Evolutionary conservation across 2,888 invertebrate species (phyloP).

Genomic region (Anagyrus pseudococci): DNA sequence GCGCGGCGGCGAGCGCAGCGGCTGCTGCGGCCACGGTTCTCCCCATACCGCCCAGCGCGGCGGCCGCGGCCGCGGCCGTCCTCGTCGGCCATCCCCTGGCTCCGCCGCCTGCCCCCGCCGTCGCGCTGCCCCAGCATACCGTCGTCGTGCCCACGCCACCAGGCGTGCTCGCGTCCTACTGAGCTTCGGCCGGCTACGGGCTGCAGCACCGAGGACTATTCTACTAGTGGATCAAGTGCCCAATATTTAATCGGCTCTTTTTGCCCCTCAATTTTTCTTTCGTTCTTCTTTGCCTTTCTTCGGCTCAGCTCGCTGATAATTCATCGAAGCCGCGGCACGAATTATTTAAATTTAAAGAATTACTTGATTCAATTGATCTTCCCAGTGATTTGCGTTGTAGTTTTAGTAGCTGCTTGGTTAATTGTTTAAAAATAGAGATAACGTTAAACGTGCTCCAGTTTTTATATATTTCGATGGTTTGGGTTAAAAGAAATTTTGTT

Average conservation of each 20-base stretch:
- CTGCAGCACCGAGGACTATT: slow-evolving; percentile 19
- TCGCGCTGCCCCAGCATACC: slow-evolving; percentile 63
- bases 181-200: slow-evolving; percentile 29
- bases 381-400: background rate
- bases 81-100: slow-evolving; percentile 57
- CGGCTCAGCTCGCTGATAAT: no score
- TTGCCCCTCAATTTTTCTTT: background rate
- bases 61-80: slow-evolving; percentile 60
- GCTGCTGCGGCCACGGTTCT: slow-evolving; percentile 68
- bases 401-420: background rate
- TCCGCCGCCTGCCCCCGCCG: slow-evolving; percentile 46
- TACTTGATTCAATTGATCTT: no score
- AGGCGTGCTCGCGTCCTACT: slow-evolving; percentile 65
- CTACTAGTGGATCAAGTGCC: slow-evolving; percentile 20
- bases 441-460: no score
- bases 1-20: slow-evolving; percentile 74
- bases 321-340: no score
- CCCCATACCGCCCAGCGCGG: slow-evolving; percentile 61
- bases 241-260: background rate
- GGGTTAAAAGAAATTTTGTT: background rate
- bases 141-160: slow-evolving; percentile 67
- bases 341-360: no score
- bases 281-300: no score
- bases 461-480: background rate
- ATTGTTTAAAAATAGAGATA: no score